A percentile compares a stretch with the other conserved stretches of the same genome.
phyloP scores from a whole-genome alignment of 1,140 invertebrate genomes.

The Calycopis cecrops region DNA sequence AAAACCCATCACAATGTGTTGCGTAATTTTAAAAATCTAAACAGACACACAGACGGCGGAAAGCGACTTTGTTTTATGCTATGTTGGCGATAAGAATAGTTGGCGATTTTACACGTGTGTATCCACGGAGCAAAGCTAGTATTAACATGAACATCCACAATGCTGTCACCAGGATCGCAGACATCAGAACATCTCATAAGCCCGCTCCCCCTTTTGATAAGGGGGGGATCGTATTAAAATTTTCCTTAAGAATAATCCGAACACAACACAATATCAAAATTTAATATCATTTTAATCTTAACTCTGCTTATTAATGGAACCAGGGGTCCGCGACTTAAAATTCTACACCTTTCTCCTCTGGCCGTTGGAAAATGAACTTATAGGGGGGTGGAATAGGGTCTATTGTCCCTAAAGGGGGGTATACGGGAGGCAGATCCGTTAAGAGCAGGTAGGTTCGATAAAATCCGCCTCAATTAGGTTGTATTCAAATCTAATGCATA shows the following conservation, averaged over 20 bases:
- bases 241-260: conserved; percentile 69
- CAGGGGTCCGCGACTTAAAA: conserved; percentile 42
- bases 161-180: no score
- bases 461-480: conserved; percentile 55
- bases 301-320: conserved; percentile 70
- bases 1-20: no score
- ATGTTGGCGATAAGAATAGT: no score
- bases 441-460: conserved; percentile 63
- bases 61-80: no score
- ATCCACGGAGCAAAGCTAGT: no score
- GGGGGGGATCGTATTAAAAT: conserved; percentile 69
- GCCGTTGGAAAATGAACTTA: conserved; percentile 12
- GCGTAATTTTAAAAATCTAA: no score
- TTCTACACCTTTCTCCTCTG: conserved; percentile 26
- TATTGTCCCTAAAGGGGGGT: conserved; percentile 17
- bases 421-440: conserved; percentile 39
- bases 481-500: conserved; percentile 26
- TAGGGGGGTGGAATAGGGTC: conserved; percentile 22
- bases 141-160: no score
- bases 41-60: no score
- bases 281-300: conserved; percentile 75
- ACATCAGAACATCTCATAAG: conserved; percentile 1
- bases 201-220: conserved; percentile 26
- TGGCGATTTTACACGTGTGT: no score
- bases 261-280: conserved; percentile 74